Evolutionary conservation across 2,888 invertebrate genomes (phyloP).

Genomic region (Pseudoips prasinana): DNA sequence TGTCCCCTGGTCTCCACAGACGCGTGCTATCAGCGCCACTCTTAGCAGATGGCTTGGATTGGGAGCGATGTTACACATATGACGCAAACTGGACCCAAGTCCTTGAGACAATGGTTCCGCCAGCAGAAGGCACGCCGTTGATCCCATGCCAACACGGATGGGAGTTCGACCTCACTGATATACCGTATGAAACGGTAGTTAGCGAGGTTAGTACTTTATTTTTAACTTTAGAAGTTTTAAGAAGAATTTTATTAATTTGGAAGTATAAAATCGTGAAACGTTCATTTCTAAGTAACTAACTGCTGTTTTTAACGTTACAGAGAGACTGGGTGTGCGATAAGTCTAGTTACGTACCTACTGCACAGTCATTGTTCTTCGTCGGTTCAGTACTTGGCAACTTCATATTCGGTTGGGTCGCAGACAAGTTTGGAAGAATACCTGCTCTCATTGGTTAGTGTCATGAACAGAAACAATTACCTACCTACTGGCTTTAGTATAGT

Average conservation of each 20-base stretch:
- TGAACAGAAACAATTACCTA: too few species aligned
- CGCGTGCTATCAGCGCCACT: constrained; percentile 62
- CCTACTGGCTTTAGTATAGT: too few species aligned
- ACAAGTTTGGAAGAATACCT: constrained; percentile 66
- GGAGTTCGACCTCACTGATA: constrained; percentile 68
- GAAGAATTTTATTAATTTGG: too few species aligned
- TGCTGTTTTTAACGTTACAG: too few species aligned
- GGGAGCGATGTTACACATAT: constrained; percentile 63
- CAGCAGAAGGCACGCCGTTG: constrained; percentile 47
- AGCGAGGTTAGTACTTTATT: constrained; percentile 64
- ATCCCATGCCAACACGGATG: constrained; percentile 59
- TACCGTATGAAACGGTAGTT: constrained; percentile 68
- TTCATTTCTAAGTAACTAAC: too few species aligned
- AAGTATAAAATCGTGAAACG: too few species aligned
- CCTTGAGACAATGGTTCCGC: constrained; percentile 52
- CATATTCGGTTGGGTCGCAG: constrained; percentile 69
- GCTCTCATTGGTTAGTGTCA: constrained; percentile 68
- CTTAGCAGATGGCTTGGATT: constrained; percentile 37
- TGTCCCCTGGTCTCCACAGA: constrained; percentile 47
- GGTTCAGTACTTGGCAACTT: constrained; percentile 66
- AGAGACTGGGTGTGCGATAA: constrained; percentile 71
- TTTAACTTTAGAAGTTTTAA: too few species aligned
- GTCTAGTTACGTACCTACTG: constrained; percentile 55
- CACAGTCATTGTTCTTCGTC: constrained; percentile 66
- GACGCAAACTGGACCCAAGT: constrained; percentile 67